These are phyloP conservation scores for Sesamia inferens DNA, from an alignment of 2,888 invertebrate genomes.

Conservation along the genomic window DNA sequence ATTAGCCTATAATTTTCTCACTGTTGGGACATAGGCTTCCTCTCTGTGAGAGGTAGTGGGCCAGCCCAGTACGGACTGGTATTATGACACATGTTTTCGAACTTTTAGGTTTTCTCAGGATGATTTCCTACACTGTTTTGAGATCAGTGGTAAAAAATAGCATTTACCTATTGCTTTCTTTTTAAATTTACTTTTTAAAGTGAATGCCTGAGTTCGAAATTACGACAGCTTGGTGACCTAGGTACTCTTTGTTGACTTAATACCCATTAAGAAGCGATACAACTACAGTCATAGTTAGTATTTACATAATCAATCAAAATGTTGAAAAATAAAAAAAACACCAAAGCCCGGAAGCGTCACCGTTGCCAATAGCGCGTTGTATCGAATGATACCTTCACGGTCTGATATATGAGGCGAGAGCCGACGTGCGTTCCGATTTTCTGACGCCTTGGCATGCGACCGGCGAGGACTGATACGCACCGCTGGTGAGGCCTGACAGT, in stretches of 20 bases:
- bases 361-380: constrained; percentile 58
- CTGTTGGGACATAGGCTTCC: background rate
- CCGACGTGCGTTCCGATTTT: constrained; percentile 82
- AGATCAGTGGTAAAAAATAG: background rate
- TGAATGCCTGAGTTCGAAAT: background rate
- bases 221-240: background rate
- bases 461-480: constrained; percentile 89
- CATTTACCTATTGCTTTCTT: too few species aligned
- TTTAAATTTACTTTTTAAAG: too few species aligned
- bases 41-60: background rate
- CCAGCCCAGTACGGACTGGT: background rate
- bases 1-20: background rate
- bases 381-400: constrained; percentile 85
- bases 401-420: constrained; percentile 82
- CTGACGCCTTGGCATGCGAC: constrained; percentile 77
- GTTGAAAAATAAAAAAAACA: constrained; percentile 13
- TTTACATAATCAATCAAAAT: background rate
- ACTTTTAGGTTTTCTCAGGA: background rate
- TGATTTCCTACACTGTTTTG: background rate
- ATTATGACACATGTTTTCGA: background rate
- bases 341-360: constrained; percentile 54
- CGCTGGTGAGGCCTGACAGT: constrained; percentile 90
- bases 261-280: background rate
- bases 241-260: background rate
- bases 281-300: background rate